Evolutionary conservation across 2,797 vertebrate genomes (phyloP), one percentile per base, ranked within the genome.

Genomic region (Chelon auratus): DNA sequence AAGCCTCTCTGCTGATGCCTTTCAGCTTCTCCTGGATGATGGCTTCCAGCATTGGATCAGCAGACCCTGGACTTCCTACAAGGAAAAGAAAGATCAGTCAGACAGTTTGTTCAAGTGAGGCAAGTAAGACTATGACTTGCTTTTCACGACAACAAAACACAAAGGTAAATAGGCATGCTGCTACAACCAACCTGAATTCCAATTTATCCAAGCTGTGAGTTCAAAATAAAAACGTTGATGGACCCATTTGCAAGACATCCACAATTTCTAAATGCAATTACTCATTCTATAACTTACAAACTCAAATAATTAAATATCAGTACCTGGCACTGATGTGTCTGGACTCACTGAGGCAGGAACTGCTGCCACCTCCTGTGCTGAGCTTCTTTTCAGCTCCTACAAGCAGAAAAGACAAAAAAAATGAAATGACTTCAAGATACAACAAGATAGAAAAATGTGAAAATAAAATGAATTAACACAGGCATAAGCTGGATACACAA

Each of bases 1-100:
- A 93, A 51, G 94, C 95, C 91, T 98, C 96, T 92, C 95, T 97
- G 93, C 93, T 97, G 91, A 97, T 95, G 91, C 96, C 95, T 92
- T 93, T 95, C 30, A 97, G 92, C 89, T 97, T 97, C 68, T 96
- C 95, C 88, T 97, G 97, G 87, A 97, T 94, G 84, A 95, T 82
- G 74, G 95, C 94, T 54, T 98, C 97, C 84, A 96, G 92, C 91
- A 96, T 92, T 69, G 93, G 87, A 75, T 97, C 96, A 77, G 94
- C 91, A 74, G 95, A 94, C 84, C 93, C 91, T 26, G 95, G 93
- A 85, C 95, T 96, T 81, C 95, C 96, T 97, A 87, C 50, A 30
- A 57, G 65, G 50, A 81, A 20, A 71, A 36, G 75, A 6, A 75
- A 33, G 11, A 11, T 6, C 57, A 48, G 42, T 63, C 52, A 63